Percentiles rank a stretch among this genome's conserved stretches.
Evolutionary conservation across 2,113 vertebrate species (phyloP).

Genomic region (Meriones unguiculatus): DNA sequence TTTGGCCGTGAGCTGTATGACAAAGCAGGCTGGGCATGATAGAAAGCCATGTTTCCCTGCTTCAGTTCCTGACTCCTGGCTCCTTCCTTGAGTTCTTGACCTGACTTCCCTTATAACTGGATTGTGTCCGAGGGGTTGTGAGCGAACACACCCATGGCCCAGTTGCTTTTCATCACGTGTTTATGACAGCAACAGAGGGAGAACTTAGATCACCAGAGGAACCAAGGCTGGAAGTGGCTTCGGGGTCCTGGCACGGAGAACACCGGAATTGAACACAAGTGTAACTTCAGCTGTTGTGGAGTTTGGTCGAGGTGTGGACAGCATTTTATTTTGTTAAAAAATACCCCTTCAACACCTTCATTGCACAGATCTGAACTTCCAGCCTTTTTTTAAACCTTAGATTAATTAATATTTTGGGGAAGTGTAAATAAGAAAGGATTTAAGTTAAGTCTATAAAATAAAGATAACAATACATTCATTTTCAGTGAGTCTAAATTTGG

Average conservation of each 20-base stretch:
- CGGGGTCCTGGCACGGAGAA: background rate
- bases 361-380: conserved; percentile 10
- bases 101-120: background rate
- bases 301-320: background rate
- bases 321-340: conserved; percentile 15
- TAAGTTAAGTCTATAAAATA: background rate
- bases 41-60: background rate
- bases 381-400: background rate
- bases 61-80: background rate
- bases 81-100: background rate
- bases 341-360: background rate
- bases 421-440: background rate
- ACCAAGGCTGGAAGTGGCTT: background rate
- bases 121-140: background rate
- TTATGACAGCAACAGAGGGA: background rate
- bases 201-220: background rate
- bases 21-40: background rate
- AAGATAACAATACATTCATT: background rate
- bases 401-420: background rate
- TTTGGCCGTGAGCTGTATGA: background rate
- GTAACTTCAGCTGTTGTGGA: background rate
- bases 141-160: background rate
- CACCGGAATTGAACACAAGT: background rate
- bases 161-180: background rate
- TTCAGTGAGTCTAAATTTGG: background rate